phyloP scores from a whole-genome alignment of 2,113 vertebrate genomes.

The Leuciscus idus region DNA sequence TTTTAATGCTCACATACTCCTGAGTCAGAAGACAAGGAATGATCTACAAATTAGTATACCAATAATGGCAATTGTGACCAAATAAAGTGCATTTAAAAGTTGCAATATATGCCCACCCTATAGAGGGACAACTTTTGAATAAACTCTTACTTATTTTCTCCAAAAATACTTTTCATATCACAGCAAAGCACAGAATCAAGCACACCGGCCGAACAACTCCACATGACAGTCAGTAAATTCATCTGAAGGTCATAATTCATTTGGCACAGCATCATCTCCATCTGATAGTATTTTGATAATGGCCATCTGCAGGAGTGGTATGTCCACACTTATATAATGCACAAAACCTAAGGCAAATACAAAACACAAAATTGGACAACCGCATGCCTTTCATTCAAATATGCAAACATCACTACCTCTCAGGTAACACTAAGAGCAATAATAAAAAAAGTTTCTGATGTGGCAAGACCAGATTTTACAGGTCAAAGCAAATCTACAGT shows the following conservation, averaged over 20 bases:
- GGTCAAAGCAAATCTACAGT: not conserved
- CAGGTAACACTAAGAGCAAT: not conserved
- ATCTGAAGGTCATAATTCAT: not conserved
- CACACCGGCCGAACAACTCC: not conserved
- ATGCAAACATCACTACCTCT: not conserved
- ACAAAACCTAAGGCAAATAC: conserved; percentile 16
- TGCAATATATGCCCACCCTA: not conserved
- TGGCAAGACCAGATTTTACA: conserved; percentile 3
- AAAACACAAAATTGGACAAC: not conserved
- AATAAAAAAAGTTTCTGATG: conserved; percentile 4
- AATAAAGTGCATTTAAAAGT: not conserved
- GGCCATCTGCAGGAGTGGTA: conserved; percentile 10
- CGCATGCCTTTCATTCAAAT: conserved; percentile 14
- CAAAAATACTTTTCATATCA: conserved; percentile 69
- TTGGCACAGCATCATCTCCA: not conserved
- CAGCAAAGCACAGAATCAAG: conserved; percentile 47
- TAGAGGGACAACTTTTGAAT: not conserved
- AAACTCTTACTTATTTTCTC: not conserved
- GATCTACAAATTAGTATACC: not conserved
- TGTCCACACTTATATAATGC: conserved; percentile 8
- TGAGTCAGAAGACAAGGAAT: not conserved
- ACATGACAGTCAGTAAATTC: not conserved
- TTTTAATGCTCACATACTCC: not conserved
- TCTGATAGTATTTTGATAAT: conserved; percentile 5
- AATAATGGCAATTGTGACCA: not conserved